Evolutionary conservation across 2,888 invertebrate species (phyloP).

Genomic region (Drosophila atroscutellata): DNA sequence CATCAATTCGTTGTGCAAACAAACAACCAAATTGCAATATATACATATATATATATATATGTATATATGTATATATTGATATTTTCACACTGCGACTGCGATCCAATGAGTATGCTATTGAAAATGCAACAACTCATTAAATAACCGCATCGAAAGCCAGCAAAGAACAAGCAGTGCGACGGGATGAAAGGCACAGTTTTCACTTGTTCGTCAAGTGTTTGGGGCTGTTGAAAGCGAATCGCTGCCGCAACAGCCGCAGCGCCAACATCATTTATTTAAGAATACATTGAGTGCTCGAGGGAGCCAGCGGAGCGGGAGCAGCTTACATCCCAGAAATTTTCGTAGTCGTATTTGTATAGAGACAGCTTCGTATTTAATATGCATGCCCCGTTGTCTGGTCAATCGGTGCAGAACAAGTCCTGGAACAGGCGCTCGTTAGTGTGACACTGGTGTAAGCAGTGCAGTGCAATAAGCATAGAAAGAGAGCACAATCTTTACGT

Average conservation of each 20-base stretch:
- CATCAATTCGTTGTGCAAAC: constrained; percentile 27
- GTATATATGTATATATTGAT: not conserved
- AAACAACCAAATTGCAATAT: not conserved
- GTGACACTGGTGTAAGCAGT: constrained; percentile 8
- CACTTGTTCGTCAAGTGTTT: constrained; percentile 55
- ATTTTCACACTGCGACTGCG: not conserved
- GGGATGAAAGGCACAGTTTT: constrained; percentile 36
- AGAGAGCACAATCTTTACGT: constrained; percentile 7
- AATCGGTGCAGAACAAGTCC: constrained; percentile 72
- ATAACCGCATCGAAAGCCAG: constrained; percentile 48
- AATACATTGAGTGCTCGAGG: constrained; percentile 5
- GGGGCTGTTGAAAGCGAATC: constrained; percentile 65
- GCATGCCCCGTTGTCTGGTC: constrained; percentile 74
- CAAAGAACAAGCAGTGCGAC: not conserved
- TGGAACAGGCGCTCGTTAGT: constrained; percentile 64
- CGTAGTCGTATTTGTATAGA: constrained; percentile 31
- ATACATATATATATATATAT: not conserved
- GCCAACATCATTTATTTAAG: constrained; percentile 72
- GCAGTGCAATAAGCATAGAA: constrained; percentile 3
- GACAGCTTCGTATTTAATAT: constrained; percentile 63
- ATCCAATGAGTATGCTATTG: constrained; percentile 47
- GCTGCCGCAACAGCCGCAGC: constrained; percentile 61
- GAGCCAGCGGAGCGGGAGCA: not conserved
- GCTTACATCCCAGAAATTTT: constrained; percentile 27
- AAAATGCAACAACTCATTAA: constrained; percentile 60